A percentile compares a stretch with the other conserved stretches of the same genome.
phyloP scores from a whole-genome alignment of 2,888 invertebrate genomes.

The Arge pagana region DNA sequence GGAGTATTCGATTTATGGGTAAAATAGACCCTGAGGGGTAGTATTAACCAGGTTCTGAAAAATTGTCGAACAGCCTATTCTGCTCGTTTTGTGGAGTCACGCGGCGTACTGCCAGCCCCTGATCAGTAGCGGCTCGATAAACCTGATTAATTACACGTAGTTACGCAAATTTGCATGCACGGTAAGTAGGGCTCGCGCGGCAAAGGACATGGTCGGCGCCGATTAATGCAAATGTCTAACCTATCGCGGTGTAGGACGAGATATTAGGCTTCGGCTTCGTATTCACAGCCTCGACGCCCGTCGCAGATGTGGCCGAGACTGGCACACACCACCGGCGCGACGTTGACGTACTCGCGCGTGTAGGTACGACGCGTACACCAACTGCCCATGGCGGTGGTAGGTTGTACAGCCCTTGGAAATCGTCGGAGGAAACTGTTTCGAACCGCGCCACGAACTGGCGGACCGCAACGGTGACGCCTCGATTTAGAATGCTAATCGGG shows the following conservation, averaged over 20 bases:
- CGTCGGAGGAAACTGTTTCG: constrained; percentile 46
- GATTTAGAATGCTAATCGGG: constrained; percentile 58
- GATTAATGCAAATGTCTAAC: constrained; percentile 54
- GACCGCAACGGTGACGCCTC: constrained; percentile 56
- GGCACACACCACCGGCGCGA: constrained; percentile 10
- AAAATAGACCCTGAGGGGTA: too few species aligned
- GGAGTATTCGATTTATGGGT: too few species aligned
- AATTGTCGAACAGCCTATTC: too few species aligned
- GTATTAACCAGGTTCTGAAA: too few species aligned
- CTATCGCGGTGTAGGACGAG: constrained; percentile 38
- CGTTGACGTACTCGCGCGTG: neutral
- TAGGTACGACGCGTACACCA: too few species aligned
- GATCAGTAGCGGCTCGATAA: too few species aligned
- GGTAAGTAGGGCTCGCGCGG: constrained; percentile 4
- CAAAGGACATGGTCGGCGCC: constrained; percentile 39
- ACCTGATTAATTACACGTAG: too few species aligned
- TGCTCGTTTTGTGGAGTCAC: too few species aligned
- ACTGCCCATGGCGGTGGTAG: too few species aligned
- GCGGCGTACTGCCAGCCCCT: too few species aligned
- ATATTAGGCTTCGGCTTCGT: constrained; percentile 36
- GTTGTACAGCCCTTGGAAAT: constrained; percentile 43
- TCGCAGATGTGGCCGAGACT: too few species aligned
- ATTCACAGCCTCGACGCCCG: constrained; percentile 34
- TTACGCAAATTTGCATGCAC: neutral
- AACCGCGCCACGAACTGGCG: constrained; percentile 40